These are phyloP conservation scores for Onchidella celtica DNA, from an alignment of 2,888 invertebrate species.

Conservation along the genomic window DNA sequence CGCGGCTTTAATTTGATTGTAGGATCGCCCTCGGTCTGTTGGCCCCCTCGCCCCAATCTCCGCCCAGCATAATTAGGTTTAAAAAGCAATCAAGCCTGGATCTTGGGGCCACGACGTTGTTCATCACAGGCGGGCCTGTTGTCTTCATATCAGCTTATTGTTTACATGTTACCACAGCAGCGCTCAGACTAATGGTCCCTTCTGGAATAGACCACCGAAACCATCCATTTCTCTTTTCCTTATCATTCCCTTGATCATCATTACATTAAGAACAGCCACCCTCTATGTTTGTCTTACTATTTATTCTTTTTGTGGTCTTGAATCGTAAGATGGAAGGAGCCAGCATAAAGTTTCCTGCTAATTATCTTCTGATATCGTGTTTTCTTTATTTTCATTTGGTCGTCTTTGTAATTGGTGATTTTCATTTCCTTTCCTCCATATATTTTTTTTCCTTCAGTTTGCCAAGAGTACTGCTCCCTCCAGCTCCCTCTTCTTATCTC, in stretches of 20 bases:
- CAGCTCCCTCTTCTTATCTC: not conserved
- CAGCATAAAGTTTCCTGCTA: not conserved
- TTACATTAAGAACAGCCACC: no score
- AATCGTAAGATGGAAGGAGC: not conserved
- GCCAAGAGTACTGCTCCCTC: not conserved
- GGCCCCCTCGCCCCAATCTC: slow-evolving; percentile 13
- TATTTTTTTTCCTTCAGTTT: no score
- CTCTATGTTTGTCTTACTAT: not conserved
- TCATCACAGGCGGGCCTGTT: no score
- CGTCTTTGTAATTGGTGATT: no score
- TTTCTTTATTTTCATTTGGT: not conserved
- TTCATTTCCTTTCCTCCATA: no score
- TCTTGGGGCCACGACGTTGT: not conserved
- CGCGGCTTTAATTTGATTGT: slow-evolving; percentile 19
- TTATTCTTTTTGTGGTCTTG: not conserved
- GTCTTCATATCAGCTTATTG: no score
- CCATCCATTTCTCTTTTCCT: no score
- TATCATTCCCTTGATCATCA: no score
- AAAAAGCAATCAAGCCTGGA: not conserved
- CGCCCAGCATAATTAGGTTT: slow-evolving; percentile 7
- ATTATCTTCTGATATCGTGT: not conserved
- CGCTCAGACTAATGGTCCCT: slow-evolving; percentile 9
- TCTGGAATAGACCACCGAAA: no score
- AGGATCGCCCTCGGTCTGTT: not conserved
- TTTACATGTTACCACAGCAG: no score